phyloP scores from a whole-genome alignment of 1,140 invertebrate species.

The Melitaea cinxia region DNA sequence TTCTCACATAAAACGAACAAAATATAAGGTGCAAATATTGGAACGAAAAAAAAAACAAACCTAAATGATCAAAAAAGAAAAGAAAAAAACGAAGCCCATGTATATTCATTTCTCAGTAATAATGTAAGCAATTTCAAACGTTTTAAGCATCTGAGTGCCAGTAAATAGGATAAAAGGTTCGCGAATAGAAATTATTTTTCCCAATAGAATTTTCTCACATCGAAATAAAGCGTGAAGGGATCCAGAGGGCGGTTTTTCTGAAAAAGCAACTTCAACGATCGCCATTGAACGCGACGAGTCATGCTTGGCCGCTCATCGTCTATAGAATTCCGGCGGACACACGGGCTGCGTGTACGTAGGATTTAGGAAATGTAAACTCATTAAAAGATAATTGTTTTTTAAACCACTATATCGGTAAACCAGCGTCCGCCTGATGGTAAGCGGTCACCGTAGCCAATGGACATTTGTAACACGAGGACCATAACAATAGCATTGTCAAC shows the following conservation, averaged over 20 bases:
- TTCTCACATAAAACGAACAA: no score
- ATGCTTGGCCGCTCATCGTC: constrained; percentile 49
- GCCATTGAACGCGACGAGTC: constrained; percentile 47
- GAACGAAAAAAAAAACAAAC: not conserved
- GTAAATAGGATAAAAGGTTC: constrained; percentile 51
- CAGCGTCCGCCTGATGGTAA: not conserved
- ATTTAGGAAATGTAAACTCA: not conserved
- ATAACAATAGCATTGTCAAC: no score
- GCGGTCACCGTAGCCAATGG: not conserved
- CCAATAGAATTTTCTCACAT: constrained; percentile 65
- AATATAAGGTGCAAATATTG: no score
- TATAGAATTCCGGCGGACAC: constrained; percentile 40
- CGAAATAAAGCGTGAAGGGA: constrained; percentile 53
- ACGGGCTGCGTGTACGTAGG: constrained; percentile 15
- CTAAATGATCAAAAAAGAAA: not conserved
- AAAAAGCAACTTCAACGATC: constrained; percentile 60
- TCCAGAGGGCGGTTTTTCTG: constrained; percentile 63
- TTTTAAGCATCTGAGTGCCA: constrained; percentile 38
- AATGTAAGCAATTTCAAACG: constrained; percentile 43
- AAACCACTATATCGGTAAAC: no score
- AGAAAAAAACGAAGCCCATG: not conserved
- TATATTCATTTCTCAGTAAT: not conserved
- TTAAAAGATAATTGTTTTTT: not conserved
- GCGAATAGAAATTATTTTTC: constrained; percentile 59
- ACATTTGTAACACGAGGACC: not conserved